Evolutionary conservation across 2,888 invertebrate genomes (phyloP), one percentile per base, ranked within the genome.

Genomic region (Drosophila lutescens): DNA sequence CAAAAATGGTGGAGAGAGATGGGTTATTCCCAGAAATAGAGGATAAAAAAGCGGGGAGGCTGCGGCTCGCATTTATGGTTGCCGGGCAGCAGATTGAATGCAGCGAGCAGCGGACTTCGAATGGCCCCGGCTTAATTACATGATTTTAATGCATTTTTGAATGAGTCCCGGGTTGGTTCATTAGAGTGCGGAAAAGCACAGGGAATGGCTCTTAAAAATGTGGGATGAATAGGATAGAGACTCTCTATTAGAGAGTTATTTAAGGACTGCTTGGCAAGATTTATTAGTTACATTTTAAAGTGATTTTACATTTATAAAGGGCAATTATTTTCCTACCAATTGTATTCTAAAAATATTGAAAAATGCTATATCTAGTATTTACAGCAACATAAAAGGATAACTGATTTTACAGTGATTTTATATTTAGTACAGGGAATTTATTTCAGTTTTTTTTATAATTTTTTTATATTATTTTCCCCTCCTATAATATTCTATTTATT

Each of bases 121-220:
- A 69, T 69, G 71, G 26, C 40, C 36, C 36, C 17, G 67, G 46
- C 36, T 66, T 69, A 70, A 69, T 69, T 69, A 69, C 71, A 49
- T 60, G 71, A 43, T 61, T 49, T 69, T 70, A 47, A 50, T 69
- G 53, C 17, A 47, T 40, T 54, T 66, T 66, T 66, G 46, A 67
- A 67, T 34, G 66, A 47, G 67, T 13, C 23, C 40, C 15, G 3
- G 38, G 40, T 20, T 26, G 47, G 65, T 66, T 66, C 67, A 66
- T 66, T 66, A 66, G 44, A 8, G n/a, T 7, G 38, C 17, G 9
- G 9, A 1, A 9, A 53, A 9, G 15, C 2, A 17, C n/a, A 4
- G 2, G 23, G 9, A n/a, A 2, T 12, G n/a, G 2, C 59, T 4
- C 10, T 54, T 54, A n/a, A 40, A 30, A 17, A 30, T 32, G 17